phyloP scores from a whole-genome alignment of 2,888 invertebrate genomes.

The Uropetala carovei region DNA sequence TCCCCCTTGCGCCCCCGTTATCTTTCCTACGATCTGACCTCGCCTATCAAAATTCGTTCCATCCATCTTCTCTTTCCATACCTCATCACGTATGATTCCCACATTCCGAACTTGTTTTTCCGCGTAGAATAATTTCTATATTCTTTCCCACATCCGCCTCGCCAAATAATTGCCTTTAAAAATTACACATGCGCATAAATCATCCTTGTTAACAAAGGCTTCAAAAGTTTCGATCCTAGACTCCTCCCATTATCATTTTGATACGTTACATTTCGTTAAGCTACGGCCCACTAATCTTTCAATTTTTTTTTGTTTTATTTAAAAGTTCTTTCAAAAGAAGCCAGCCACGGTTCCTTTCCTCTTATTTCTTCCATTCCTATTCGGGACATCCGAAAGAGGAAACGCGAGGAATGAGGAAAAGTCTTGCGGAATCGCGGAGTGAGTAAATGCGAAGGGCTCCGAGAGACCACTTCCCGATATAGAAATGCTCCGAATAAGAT shows the following conservation, averaged over 20 bases:
- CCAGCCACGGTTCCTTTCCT: too few relatives aligned
- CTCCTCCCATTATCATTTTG: slow-evolving; percentile 12
- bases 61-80: not conserved
- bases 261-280: slow-evolving; percentile 23
- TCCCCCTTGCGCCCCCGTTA: too few relatives aligned
- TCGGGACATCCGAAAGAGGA: not conserved
- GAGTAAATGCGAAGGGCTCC: not conserved
- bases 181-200: slow-evolving; percentile 17
- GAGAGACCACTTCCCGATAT: slow-evolving; percentile 27
- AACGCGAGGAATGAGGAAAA: slow-evolving; percentile 18
- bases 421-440: not conserved
- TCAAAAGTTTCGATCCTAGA: not conserved
- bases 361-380: not conserved
- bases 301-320: too few relatives aligned
- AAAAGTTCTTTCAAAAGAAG: too few relatives aligned
- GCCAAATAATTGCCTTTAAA: not conserved
- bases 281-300: not conserved
- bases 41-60: too few relatives aligned
- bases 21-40: too few relatives aligned
- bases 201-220: slow-evolving; percentile 21
- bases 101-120: slow-evolving; percentile 1
- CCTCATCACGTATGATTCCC: not conserved
- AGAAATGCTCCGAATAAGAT: slow-evolving; percentile 7
- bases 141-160: not conserved
- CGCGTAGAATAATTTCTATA: not conserved